A percentile compares a stretch with the other conserved stretches of the same genome.
phyloP scores from a whole-genome alignment of 2,888 invertebrate genomes.

The Altica lythri region DNA sequence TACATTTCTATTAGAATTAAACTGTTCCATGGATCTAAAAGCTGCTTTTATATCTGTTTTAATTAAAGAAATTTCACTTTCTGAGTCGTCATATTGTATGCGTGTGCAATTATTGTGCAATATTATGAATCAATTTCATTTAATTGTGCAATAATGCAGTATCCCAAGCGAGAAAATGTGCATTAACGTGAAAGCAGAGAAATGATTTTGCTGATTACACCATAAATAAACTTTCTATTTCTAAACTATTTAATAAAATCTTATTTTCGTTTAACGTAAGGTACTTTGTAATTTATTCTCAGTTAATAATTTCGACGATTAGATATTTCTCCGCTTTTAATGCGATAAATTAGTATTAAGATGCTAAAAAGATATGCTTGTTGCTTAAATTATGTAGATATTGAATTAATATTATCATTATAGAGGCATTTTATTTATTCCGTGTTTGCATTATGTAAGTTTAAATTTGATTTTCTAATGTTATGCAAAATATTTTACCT shows the following conservation, averaged over 20 bases:
- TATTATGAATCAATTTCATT: slow-evolving; percentile 30
- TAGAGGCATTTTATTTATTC: too few species aligned
- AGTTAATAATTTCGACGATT: slow-evolving; percentile 7
- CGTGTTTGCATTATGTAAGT: too few species aligned
- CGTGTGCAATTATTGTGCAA: slow-evolving; percentile 29
- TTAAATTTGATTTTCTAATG: too few species aligned
- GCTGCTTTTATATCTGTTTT: neutral
- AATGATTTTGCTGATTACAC: slow-evolving; percentile 33
- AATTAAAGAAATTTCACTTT: slow-evolving; percentile 22
- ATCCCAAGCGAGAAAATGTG: slow-evolving; percentile 34
- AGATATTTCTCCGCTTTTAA: slow-evolving; percentile 1
- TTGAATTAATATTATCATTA: too few species aligned
- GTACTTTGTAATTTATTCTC: slow-evolving; percentile 10
- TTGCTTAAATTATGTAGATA: neutral
- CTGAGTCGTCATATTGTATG: slow-evolving; percentile 13
- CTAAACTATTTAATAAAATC: slow-evolving; percentile 29
- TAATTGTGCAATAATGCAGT: slow-evolving; percentile 32
- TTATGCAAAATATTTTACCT: too few species aligned
- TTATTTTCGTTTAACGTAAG: slow-evolving; percentile 12
- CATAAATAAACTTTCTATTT: slow-evolving; percentile 35
- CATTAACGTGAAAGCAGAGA: slow-evolving; percentile 36
- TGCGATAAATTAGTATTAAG: slow-evolving; percentile 2
- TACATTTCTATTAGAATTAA: too few species aligned
- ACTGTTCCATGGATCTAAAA: too few species aligned
- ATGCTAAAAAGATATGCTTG: too few species aligned